Evolutionary conservation across 2,888 invertebrate genomes (phyloP).

Genomic region (Melinaea menophilus): DNA sequence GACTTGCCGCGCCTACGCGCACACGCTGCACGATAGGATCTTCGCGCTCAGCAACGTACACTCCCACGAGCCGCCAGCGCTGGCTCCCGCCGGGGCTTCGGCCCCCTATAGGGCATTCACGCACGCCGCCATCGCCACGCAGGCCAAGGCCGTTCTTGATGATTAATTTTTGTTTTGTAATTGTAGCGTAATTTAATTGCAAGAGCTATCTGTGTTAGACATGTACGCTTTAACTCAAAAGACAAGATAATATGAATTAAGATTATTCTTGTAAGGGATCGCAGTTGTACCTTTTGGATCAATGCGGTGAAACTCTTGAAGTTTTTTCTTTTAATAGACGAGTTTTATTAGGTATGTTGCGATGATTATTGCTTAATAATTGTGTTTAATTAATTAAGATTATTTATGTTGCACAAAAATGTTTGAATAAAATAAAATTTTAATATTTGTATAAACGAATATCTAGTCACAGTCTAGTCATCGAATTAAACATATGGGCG

Average conservation of each 20-base stretch:
- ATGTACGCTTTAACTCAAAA: no score
- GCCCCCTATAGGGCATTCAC: conserved; percentile 37
- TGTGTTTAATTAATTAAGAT: not conserved
- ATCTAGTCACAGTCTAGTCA: conserved; percentile 28
- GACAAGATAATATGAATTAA: no score
- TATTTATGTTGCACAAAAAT: conserved; percentile 22
- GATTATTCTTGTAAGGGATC: no score
- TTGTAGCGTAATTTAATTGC: conserved; percentile 8
- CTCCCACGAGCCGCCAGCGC: conserved; percentile 64
- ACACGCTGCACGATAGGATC: conserved; percentile 71
- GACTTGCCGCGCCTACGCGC: conserved; percentile 73
- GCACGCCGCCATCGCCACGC: conserved; percentile 44
- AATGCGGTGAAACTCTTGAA: no score
- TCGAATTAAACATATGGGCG: conserved; percentile 11
- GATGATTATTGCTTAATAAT: no score
- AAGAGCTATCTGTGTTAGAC: conserved; percentile 1
- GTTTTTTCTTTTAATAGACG: no score
- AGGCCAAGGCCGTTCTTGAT: conserved; percentile 58
- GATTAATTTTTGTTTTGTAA: conserved; percentile 42
- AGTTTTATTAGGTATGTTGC: no score
- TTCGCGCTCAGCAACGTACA: conserved; percentile 73
- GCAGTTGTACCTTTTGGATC: no score
- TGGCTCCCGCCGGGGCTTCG: conserved; percentile 40
- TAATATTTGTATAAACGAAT: not conserved
- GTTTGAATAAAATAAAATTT: not conserved